phyloP scores from a whole-genome alignment of 1,140 invertebrate genomes.

The Drepana arcuata region DNA sequence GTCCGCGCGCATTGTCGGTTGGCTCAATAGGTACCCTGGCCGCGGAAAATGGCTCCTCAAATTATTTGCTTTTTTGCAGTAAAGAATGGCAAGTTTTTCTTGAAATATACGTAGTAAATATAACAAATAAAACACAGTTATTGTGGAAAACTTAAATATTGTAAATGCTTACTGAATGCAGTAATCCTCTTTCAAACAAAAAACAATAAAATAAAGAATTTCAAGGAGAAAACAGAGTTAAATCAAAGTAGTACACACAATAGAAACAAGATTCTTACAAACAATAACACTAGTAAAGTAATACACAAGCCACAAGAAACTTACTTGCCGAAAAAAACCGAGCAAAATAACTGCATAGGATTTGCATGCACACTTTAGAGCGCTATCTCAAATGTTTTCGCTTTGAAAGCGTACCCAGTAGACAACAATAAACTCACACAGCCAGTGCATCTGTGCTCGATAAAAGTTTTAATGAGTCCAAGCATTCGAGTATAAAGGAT shows the following conservation, averaged over 20 bases:
- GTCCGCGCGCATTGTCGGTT: conserved; percentile 29
- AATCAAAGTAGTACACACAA: too few species aligned
- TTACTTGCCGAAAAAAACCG: too few species aligned
- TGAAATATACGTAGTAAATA: conserved; percentile 19
- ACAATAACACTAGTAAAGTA: too few species aligned
- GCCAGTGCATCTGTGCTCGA: conserved; percentile 26
- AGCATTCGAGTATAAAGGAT: conserved; percentile 18
- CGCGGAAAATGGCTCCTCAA: conserved; percentile 31
- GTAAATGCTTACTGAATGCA: too few species aligned
- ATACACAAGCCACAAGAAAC: too few species aligned
- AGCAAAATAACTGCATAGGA: background rate
- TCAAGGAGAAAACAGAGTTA: too few species aligned
- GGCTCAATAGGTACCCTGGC: conserved; percentile 25
- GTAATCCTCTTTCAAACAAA: too few species aligned
- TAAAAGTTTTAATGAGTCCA: conserved; percentile 38
- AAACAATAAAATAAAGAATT: too few species aligned
- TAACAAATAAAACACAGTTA: too few species aligned
- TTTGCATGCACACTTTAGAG: conserved; percentile 17
- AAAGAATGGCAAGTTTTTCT: conserved; percentile 25
- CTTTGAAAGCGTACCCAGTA: conserved; percentile 13
- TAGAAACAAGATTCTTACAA: too few species aligned
- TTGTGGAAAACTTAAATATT: too few species aligned
- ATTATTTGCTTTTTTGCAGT: conserved; percentile 26
- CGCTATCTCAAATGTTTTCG: conserved; percentile 20
- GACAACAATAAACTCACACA: conserved; percentile 23